phyloP scores from a whole-genome alignment of 2,113 vertebrate species.

The Heloderma charlesbogerti region DNA sequence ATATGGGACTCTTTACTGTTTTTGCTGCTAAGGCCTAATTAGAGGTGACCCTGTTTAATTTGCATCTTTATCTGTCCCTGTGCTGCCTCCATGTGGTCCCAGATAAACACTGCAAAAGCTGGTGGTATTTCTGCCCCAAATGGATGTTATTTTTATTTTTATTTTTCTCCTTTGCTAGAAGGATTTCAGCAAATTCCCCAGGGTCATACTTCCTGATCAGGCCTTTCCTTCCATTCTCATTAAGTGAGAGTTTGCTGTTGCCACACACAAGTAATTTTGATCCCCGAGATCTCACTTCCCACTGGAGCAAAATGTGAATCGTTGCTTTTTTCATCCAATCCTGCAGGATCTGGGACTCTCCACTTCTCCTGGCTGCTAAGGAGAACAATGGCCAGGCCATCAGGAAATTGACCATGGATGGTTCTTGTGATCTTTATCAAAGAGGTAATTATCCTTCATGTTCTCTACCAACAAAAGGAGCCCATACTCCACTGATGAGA shows the following conservation, averaged over 20 bases:
- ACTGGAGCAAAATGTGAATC: neutral
- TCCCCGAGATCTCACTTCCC: neutral
- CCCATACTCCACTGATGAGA: no score
- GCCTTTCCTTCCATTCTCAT: neutral
- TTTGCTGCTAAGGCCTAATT: neutral
- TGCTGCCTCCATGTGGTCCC: constrained; percentile 44
- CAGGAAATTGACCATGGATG: constrained; percentile 84
- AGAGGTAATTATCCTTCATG: constrained; percentile 79
- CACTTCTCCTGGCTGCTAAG: constrained; percentile 89
- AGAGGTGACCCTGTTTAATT: neutral
- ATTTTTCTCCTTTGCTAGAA: neutral
- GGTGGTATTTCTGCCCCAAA: fast-evolving
- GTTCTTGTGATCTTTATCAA: constrained; percentile 86
- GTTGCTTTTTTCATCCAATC: neutral
- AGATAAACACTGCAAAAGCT: neutral
- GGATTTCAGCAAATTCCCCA: neutral
- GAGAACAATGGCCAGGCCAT: constrained; percentile 85
- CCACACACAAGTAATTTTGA: fast-evolving
- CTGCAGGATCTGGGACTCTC: constrained; percentile 86
- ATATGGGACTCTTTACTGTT: no score
- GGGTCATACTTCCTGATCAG: neutral
- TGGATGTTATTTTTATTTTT: neutral
- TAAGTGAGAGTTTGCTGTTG: neutral
- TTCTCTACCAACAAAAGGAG: neutral
- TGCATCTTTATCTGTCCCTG: neutral